These are phyloP conservation scores for Otocyon megalotis DNA, from an alignment of 2,113 vertebrate species.

Conservation along the genomic window DNA sequence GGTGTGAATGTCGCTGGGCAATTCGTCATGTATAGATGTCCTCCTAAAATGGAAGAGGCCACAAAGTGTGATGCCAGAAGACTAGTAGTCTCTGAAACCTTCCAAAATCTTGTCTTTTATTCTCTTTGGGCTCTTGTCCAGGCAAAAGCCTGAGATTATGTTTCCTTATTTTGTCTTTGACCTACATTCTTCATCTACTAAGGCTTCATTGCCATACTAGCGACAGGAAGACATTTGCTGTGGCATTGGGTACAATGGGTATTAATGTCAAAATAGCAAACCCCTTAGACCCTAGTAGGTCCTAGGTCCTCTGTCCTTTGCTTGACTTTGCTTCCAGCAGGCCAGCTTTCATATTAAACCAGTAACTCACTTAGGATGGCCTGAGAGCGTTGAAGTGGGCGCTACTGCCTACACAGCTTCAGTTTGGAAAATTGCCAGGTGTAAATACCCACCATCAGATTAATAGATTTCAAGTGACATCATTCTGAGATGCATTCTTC, in stretches of 20 bases:
- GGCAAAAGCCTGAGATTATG: constrained; percentile 52
- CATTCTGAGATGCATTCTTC: neutral
- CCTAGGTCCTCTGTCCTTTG: neutral
- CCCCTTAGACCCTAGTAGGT: neutral
- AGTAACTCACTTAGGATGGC: neutral
- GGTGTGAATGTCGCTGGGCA: neutral
- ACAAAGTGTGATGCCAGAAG: neutral
- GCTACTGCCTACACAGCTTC: neutral
- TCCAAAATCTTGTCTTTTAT: constrained; percentile 23
- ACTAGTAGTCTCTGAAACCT: constrained; percentile 6
- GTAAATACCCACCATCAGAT: neutral
- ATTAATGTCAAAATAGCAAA: constrained; percentile 9
- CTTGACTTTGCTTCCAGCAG: neutral
- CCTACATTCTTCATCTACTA: constrained; percentile 13
- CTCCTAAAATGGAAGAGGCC: neutral
- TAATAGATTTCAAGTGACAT: neutral
- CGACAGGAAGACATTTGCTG: constrained; percentile 12
- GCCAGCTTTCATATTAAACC: neutral
- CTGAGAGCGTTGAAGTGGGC: neutral
- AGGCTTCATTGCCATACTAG: neutral
- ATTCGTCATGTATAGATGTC: neutral
- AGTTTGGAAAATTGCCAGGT: neutral
- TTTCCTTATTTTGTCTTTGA: constrained; percentile 67
- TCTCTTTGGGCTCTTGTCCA: constrained; percentile 18
- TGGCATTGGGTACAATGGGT: neutral